A percentile compares a stretch with the other conserved stretches of the same genome.
phyloP scores from a whole-genome alignment of 2,888 invertebrate species.

The Erebia aethiops region DNA sequence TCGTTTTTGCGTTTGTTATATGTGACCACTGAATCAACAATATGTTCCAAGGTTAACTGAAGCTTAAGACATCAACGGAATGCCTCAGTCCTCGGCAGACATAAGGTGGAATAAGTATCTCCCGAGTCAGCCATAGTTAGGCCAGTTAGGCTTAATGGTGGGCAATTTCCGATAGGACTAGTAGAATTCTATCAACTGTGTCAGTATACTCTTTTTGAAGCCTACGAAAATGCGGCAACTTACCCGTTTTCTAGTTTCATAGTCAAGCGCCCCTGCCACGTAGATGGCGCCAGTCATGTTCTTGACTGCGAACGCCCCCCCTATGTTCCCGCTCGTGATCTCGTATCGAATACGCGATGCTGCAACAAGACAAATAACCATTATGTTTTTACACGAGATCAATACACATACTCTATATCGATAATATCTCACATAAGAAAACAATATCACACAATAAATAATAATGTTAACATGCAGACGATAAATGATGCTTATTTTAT shows the following conservation, averaged over 20 bases:
- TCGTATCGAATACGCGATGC: constrained; percentile 99
- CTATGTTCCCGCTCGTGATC: constrained; percentile 99
- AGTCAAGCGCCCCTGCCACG: constrained; percentile 98
- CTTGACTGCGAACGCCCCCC: constrained; percentile 98
- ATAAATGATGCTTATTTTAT: not conserved
- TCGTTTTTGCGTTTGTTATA: too few species aligned
- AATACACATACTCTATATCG: not conserved
- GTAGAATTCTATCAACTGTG: not conserved
- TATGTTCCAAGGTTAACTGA: too few species aligned
- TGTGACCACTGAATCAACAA: too few species aligned
- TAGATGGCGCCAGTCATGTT: constrained; percentile 99
- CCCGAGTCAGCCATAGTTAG: too few species aligned
- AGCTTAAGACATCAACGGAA: too few species aligned
- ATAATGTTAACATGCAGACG: not conserved
- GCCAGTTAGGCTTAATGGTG: too few species aligned
- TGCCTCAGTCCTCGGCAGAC: too few species aligned
- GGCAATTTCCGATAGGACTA: not conserved
- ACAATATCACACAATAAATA: not conserved
- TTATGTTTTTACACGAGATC: constrained; percentile 16
- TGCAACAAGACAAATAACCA: constrained; percentile 77
- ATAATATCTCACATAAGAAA: not conserved
- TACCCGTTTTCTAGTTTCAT: constrained; percentile 97
- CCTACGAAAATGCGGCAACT: constrained; percentile 63
- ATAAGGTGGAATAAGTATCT: too few species aligned
- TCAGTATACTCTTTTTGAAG: not conserved